These are phyloP conservation scores for Scaptodrosophila latifasciaeformis DNA, from an alignment of 2,888 invertebrate species.

Conservation along the genomic window DNA sequence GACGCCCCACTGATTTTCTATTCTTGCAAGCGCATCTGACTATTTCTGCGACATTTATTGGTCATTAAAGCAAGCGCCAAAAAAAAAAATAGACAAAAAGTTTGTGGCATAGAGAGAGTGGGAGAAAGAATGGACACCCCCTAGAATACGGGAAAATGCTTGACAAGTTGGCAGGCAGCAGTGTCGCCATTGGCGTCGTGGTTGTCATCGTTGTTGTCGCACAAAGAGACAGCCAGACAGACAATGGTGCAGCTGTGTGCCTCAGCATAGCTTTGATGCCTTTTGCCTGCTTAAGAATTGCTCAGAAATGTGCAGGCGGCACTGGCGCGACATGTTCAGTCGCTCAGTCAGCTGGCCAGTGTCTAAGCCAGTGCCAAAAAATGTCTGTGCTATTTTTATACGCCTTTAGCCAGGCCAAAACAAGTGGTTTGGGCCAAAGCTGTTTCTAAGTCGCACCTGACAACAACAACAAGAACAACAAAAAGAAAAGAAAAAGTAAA, in stretches of 20 bases:
- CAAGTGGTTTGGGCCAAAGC: constrained; percentile 44
- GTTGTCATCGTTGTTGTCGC: constrained; percentile 6
- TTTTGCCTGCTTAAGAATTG: neutral
- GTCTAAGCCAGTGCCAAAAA: constrained; percentile 54
- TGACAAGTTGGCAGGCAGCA: constrained; percentile 21
- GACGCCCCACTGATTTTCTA: too few relatives aligned
- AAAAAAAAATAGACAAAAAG: constrained; percentile 7
- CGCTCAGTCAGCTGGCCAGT: constrained; percentile 35
- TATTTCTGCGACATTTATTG: constrained; percentile 43
- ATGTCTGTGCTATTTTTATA: constrained; percentile 57
- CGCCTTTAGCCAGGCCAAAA: constrained; percentile 41
- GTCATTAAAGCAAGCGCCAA: constrained; percentile 47
- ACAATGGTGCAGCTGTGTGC: constrained; percentile 13
- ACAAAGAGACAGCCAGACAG: neutral
- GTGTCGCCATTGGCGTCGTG: constrained; percentile 13
- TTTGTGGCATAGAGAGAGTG: neutral
- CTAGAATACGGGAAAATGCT: constrained; percentile 12
- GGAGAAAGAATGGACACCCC: neutral
- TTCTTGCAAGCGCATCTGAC: too few relatives aligned
- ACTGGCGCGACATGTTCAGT: constrained; percentile 60
- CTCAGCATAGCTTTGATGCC: constrained; percentile 43
- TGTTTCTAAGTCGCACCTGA: constrained; percentile 4
- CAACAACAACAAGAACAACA: neutral
- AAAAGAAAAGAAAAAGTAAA: too few relatives aligned
- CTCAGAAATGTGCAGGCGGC: neutral